Conservation (phyloP, 2,797 vertebrate species). For the Helarctos malayanus region DNA sequence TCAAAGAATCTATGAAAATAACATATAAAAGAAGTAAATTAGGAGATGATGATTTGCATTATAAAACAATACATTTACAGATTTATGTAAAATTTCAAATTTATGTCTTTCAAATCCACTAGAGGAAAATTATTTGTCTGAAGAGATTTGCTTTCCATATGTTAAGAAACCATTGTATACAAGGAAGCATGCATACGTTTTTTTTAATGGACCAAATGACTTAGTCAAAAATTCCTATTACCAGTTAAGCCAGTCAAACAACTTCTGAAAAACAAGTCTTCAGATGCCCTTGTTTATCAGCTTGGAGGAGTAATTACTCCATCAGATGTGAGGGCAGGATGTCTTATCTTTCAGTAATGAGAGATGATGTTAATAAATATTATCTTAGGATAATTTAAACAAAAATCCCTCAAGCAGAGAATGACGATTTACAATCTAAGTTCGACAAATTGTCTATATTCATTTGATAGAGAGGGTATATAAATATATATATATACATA, state of each 20-base stretch:
- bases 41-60: background rate
- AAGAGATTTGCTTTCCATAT: constrained; percentile 21
- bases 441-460: background rate
- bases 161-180: background rate
- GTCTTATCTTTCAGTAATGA: constrained; percentile 47
- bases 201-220: background rate
- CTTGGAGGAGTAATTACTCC: background rate
- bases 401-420: constrained; percentile 40
- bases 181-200: constrained; percentile 11
- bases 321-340: background rate
- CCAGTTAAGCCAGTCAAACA: constrained; percentile 62
- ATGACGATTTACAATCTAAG: background rate
- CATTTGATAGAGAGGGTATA: background rate
- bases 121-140: background rate
- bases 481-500: background rate
- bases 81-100: constrained; percentile 17
- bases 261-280: constrained; percentile 63
- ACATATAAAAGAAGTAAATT: constrained; percentile 31
- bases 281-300: background rate
- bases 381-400: constrained; percentile 56
- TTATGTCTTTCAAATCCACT: constrained; percentile 17
- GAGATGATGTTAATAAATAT: background rate
- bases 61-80: constrained; percentile 42
- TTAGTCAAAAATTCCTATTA: constrained; percentile 38
- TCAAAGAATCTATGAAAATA: constrained; percentile 40